Conservation (phyloP, 2,797 vertebrate genomes). For the Takifugu rubripes region DNA sequence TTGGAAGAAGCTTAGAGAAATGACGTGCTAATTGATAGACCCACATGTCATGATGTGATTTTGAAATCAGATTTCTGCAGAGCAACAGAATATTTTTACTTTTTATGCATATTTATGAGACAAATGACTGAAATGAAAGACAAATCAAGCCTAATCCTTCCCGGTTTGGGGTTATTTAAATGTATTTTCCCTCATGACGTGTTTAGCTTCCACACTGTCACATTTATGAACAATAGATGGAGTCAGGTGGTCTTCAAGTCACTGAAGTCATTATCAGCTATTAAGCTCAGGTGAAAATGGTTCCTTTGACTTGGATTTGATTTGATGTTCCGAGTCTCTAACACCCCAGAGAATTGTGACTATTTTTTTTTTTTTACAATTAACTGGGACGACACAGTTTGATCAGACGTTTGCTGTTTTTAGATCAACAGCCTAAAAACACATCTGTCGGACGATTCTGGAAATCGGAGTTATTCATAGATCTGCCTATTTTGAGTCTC, state of each 20-base stretch:
- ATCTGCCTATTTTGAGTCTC: constrained; percentile 61
- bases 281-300: constrained; percentile 10
- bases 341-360: constrained; percentile 38
- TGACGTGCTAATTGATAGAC: too few relatives aligned
- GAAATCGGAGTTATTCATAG: constrained; percentile 66
- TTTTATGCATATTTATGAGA: neutral
- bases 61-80: constrained; percentile 3
- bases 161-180: neutral
- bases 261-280: neutral
- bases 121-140: too few relatives aligned
- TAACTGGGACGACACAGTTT: constrained; percentile 40
- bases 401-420: constrained; percentile 69
- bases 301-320: constrained; percentile 24
- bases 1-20: neutral
- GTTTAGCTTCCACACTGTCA: too few relatives aligned
- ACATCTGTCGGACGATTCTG: constrained; percentile 57
- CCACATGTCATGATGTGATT: neutral
- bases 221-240: neutral
- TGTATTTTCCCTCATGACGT: neutral
- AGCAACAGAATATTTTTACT: neutral
- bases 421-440: constrained; percentile 67
- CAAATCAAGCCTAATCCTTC: too few relatives aligned
- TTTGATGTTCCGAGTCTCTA: constrained; percentile 16
- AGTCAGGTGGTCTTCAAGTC: constrained; percentile 7
- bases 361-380: constrained; percentile 3